Base-by-base conservation (phyloP, 2,888 invertebrate genomes). In the Erpobdella octoculata region DNA sequence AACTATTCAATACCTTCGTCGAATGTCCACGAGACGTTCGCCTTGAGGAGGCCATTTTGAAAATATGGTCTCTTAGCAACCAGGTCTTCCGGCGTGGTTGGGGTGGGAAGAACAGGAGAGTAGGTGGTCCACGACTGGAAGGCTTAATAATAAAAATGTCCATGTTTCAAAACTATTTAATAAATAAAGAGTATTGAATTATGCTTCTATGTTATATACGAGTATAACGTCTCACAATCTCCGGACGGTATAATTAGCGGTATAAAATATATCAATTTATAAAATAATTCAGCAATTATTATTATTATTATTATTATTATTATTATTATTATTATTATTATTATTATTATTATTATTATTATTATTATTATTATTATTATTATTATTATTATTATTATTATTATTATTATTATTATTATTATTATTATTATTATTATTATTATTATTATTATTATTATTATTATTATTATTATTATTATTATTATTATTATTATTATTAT, bases 1-100 rank as follows among this genome's bases (percentile, higher is more conserved):
- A n/a, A n/a, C n/a, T n/a, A n/a, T n/a, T n/a, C n/a, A n/a, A n/a
- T n/a, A 72, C 73, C 70, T 67, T 64, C 61, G 35, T 66, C 35
- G 35, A 72, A 71, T 18, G 35, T 38, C 78, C 78, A 78, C 31
- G 74, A 71, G 48, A 78, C 64, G 46, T 75, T 75, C 18, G 78
- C 74, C 71, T 77, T 78, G 64, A 78, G 71, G 9, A 77, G 74
- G 18, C 78, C 78, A 68, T 78, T 78, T 33, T 77, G 73, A 73
- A 75, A 78, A 74, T 73, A 78, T 25, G 78, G 74, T 41, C 72
- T 36, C 28, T 71, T 62, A n/a, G 76, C 75, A 3, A 70, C 59
- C 25, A 77, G 69, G 59, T 73, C 73, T 18, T 61, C 48, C 12
- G 76, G 70, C 9, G 75, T 64, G n/a, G 73, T 62, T 9, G 76